Conservation (phyloP, 2,113 vertebrate genomes). For the Apteryx owenii region DNA sequence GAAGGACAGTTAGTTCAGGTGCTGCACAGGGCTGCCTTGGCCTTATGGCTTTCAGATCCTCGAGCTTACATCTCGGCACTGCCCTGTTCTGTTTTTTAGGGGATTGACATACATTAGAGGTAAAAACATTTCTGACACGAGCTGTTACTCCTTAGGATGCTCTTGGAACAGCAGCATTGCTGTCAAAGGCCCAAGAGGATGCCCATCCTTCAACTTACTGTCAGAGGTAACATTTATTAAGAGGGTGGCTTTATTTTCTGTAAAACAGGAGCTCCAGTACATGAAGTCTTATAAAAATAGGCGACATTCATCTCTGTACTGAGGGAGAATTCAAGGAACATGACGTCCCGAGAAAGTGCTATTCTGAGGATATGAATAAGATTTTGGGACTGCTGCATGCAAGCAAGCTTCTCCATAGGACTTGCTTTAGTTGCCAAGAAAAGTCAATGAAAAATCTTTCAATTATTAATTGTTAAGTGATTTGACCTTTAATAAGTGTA, state of each 20-base stretch:
- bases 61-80: background rate
- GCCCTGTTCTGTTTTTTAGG: background rate
- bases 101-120: too few species aligned
- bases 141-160: too few species aligned
- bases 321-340: background rate
- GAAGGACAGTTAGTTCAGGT: background rate
- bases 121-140: background rate
- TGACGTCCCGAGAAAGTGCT: fast-evolving
- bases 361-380: background rate
- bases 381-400: background rate
- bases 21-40: fast-evolving
- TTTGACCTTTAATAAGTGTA: background rate
- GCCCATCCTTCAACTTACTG: background rate
- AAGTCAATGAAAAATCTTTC: background rate
- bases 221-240: background rate
- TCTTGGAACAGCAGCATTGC: background rate
- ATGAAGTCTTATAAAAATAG: background rate
- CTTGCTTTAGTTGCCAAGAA: background rate
- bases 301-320: background rate
- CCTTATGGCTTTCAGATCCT: background rate
- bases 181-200: background rate
- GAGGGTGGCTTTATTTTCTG: background rate
- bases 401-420: background rate
- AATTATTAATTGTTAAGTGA: background rate
- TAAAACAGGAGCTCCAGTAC: background rate